Evolutionary conservation across 35 echinoderm and acorn worm genomes (phyloP).

Genomic region (Strongylocentrotus purpuratus): DNA sequence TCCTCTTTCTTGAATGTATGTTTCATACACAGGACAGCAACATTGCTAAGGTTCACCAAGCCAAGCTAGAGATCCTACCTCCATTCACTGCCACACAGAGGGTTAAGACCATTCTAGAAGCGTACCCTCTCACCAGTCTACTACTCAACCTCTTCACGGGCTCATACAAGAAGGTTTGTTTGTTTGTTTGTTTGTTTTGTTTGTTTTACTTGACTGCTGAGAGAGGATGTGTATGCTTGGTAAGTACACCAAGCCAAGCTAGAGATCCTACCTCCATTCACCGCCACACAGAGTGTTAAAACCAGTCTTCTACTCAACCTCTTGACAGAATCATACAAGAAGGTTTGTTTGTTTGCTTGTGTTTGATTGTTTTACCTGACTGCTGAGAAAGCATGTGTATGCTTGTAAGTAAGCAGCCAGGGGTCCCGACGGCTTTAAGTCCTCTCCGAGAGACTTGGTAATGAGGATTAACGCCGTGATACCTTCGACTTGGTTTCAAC

Average conservation of each 20-base stretch:
- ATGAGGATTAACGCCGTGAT: too few relatives aligned
- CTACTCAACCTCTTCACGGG: slow-evolving; percentile 85
- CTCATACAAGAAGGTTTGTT: slow-evolving; percentile 82
- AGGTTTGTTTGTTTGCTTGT: too few relatives aligned
- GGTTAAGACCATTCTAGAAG: slow-evolving; percentile 65
- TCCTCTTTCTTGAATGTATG: too few relatives aligned
- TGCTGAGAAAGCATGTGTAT: too few relatives aligned
- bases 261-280: slow-evolving; percentile 72
- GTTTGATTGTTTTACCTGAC: too few relatives aligned
- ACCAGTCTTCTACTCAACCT: slow-evolving; percentile 77
- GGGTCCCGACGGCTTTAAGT: too few relatives aligned
- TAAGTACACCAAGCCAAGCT: slow-evolving; percentile 52
- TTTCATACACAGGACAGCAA: slow-evolving; percentile 23
- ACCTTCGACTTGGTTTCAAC: too few relatives aligned
- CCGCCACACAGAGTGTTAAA: slow-evolving; percentile 77
- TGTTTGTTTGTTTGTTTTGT: too few relatives aligned
- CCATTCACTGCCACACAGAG: slow-evolving; percentile 81
- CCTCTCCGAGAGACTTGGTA: too few relatives aligned
- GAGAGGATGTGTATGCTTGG: too few relatives aligned
- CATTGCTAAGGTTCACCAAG: slow-evolving; percentile 26
- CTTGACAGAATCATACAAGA: slow-evolving; percentile 82
- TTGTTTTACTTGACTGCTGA: too few relatives aligned
- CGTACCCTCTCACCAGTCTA: slow-evolving; percentile 71
- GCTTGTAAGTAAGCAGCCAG: too few relatives aligned
- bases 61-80: slow-evolving; percentile 67